Conservation (phyloP, 2,888 invertebrate species). For the Microctonus aethiopoides region DNA sequence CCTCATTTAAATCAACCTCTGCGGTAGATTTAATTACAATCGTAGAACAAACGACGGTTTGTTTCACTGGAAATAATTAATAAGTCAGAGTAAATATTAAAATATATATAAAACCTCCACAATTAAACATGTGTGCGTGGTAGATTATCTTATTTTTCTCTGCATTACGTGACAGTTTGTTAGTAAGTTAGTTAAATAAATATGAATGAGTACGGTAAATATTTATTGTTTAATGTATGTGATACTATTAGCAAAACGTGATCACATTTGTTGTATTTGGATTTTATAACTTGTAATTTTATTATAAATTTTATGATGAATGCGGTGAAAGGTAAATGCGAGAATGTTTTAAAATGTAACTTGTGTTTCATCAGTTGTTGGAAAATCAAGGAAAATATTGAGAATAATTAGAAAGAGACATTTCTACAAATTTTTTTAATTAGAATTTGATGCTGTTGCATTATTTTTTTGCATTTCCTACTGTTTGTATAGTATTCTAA, state of each 20-base stretch:
- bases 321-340: neutral
- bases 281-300: neutral
- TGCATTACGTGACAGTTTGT: neutral
- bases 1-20: conserved; percentile 59
- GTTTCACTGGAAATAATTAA: conserved; percentile 36
- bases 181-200: too few species aligned
- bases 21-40: conserved; percentile 56
- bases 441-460: conserved; percentile 29
- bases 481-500: neutral
- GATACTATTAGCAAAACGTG: too few species aligned
- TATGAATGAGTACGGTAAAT: neutral
- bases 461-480: conserved; percentile 21
- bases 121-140: neutral
- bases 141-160: neutral
- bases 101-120: neutral
- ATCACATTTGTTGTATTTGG: too few species aligned
- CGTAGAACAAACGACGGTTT: conserved; percentile 56
- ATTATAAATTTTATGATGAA: neutral
- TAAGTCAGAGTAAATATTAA: neutral
- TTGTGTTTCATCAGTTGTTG: conserved; percentile 32
- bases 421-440: conserved; percentile 35
- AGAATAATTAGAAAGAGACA: conserved; percentile 36
- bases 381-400: conserved; percentile 37
- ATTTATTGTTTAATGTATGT: too few species aligned
- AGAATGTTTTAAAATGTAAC: neutral